These are phyloP conservation scores for Drosophila biarmipes DNA, from an alignment of 1,140 invertebrate species.

Conservation along the genomic window DNA sequence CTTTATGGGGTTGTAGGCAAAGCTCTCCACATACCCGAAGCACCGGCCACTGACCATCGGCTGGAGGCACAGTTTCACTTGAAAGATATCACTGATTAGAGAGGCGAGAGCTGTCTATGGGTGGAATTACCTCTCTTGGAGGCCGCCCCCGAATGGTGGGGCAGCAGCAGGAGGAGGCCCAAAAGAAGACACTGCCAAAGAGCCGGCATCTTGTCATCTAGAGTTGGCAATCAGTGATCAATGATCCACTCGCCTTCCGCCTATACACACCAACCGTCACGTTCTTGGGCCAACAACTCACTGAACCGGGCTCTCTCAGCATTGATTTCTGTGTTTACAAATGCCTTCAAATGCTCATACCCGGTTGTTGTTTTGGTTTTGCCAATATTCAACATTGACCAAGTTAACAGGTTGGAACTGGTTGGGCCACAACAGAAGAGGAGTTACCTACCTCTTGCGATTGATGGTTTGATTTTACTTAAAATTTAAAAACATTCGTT, in stretches of 20 bases:
- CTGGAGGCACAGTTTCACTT: constrained; percentile 71
- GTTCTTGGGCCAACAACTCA: constrained; percentile 64
- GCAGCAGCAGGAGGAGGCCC: constrained; percentile 14
- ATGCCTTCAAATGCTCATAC: constrained; percentile 56
- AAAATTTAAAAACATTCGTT: too few species aligned
- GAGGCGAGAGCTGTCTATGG: neutral
- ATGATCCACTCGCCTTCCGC: neutral
- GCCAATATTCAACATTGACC: constrained; percentile 77
- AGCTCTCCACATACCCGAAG: constrained; percentile 74
- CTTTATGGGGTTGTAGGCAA: constrained; percentile 70
- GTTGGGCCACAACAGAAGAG: constrained; percentile 1
- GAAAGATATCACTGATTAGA: constrained; percentile 1
- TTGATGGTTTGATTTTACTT: neutral
- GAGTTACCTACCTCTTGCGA: constrained; percentile 15
- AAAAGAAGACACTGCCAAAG: constrained; percentile 43
- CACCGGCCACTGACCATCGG: constrained; percentile 69
- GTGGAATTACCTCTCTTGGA: constrained; percentile 59
- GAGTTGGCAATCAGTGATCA: neutral
- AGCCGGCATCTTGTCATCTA: constrained; percentile 40
- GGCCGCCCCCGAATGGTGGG: constrained; percentile 26
- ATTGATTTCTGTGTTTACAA: constrained; percentile 58
- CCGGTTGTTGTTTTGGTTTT: constrained; percentile 36
- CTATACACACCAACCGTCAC: constrained; percentile 33
- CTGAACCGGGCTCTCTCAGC: constrained; percentile 47
- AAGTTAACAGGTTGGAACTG: constrained; percentile 51